phyloP scores from a whole-genome alignment of 2,113 vertebrate species.

The Murina feae region DNA sequence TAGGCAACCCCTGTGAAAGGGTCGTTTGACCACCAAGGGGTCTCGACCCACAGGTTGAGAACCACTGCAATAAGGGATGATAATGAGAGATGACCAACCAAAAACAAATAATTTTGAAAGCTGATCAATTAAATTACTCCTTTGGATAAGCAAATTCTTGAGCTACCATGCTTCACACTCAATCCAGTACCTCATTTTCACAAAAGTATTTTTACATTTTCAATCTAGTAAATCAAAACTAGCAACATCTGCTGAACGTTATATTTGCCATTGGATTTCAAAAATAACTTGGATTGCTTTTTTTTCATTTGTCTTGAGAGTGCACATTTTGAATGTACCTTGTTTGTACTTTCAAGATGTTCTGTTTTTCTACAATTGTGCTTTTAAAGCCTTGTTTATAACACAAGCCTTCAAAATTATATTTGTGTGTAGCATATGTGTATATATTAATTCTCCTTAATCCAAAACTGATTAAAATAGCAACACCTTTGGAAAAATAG shows the following conservation, averaged over 20 bases:
- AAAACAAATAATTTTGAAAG: neutral
- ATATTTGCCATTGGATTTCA: slow-evolving; percentile 59
- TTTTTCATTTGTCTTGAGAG: slow-evolving; percentile 57
- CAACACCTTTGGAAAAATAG: slow-evolving; percentile 20
- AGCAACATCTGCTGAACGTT: slow-evolving; percentile 62
- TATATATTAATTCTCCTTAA: neutral
- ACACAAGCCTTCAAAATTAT: slow-evolving; percentile 43
- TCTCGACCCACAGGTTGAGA: too few relatives aligned
- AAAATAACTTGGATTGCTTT: slow-evolving; percentile 60
- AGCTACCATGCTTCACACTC: neutral
- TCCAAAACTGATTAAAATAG: slow-evolving; percentile 3
- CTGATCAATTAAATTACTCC: neutral
- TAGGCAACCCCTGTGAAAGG: too few relatives aligned
- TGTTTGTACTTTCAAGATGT: slow-evolving; percentile 55
- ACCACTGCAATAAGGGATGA: neutral
- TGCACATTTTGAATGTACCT: slow-evolving; percentile 54
- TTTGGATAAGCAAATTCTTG: neutral
- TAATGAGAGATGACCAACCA: neutral
- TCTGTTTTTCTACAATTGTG: slow-evolving; percentile 52
- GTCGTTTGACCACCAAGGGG: too few relatives aligned
- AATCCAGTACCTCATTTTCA: slow-evolving; percentile 36
- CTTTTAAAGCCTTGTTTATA: slow-evolving; percentile 48
- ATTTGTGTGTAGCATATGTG: neutral
- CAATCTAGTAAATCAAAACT: slow-evolving; percentile 57
- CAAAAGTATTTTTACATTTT: slow-evolving; percentile 55